Base-by-base conservation (phyloP, 2,797 vertebrate species). In the Cyprinodon diabolis region DNA sequence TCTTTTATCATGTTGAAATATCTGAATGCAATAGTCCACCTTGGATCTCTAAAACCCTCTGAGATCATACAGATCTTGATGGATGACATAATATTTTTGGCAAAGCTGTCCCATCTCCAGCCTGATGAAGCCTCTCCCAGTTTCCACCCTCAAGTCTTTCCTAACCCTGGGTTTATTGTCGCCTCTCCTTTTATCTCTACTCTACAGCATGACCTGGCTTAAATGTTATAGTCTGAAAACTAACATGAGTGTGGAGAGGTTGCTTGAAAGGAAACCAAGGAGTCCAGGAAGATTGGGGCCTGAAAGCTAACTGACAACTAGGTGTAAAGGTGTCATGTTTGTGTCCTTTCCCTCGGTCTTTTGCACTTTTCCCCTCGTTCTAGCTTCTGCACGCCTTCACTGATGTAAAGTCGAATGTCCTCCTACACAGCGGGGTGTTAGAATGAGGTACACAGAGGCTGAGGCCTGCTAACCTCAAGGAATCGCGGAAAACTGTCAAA, bases 271-370 rank as follows among this genome's bases (percentile, higher is more conserved):
- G 76, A 65, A 69, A 76, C 68, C 81, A 71, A 82, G 86, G 80
- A 77, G 84, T 69, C 79, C 45, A 68, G 74, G 37, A 63, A 57
- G 69, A 66, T 72, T 72, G 84, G 86, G 86, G 76, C 84, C 90
- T 74, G 78, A 72, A 60, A 87, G 90, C 82, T 88, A 93, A 92
- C 90, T 94, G 86, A 88, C 93, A 90, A 84, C 83, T 72, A 75
- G 81, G 91, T 94, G 94, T 76, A 85, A 95, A 84, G 71, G 86
- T 91, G 87, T 92, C 91, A 92, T 88, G 86, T 87, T 82, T 80
- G 65, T 84, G 80, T 87, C 79, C 80, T 78, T 76, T 37, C 84
- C 84, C 70, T 68, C 76, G 65, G 71, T 55, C 69, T 72, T 76
- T 69, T 74, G 56, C 71, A 73, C 60, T 23, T 55, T 56, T 25